Conservation (phyloP, 2,888 invertebrate genomes). For the Agonum fuliginosum region DNA sequence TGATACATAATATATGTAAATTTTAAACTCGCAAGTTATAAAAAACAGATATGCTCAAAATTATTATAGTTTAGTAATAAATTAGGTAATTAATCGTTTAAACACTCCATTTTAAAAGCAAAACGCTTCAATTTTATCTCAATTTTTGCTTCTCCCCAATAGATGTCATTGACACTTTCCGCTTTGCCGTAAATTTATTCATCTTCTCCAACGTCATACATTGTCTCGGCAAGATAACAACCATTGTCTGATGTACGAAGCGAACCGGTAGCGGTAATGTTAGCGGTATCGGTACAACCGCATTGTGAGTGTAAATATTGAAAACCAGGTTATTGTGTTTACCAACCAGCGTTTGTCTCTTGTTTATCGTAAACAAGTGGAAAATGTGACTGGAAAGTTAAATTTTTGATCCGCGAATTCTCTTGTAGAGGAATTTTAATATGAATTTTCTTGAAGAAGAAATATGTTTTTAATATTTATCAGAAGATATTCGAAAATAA, state of each 20-base stretch:
- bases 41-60: too few species aligned
- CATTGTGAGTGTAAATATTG: slow-evolving; percentile 53
- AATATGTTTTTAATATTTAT: too few species aligned
- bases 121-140: background rate
- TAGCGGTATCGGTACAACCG: slow-evolving; percentile 34
- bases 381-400: slow-evolving; percentile 47
- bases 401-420: slow-evolving; percentile 24
- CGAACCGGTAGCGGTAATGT: slow-evolving; percentile 18
- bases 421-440: slow-evolving; percentile 10
- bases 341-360: slow-evolving; percentile 31
- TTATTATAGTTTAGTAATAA: too few species aligned
- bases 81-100: too few species aligned
- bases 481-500: too few species aligned
- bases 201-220: slow-evolving; percentile 2
- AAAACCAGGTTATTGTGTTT: slow-evolving; percentile 52
- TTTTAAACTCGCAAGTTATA: too few species aligned
- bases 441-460: background rate
- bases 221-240: slow-evolving; percentile 16
- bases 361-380: slow-evolving; percentile 51
- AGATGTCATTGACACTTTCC: slow-evolving; percentile 6
- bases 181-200: slow-evolving; percentile 28
- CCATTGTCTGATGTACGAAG: slow-evolving; percentile 30
- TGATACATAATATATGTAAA: too few species aligned
- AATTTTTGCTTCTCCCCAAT: background rate
- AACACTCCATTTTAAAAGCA: too few species aligned